Base-by-base conservation (phyloP, 23 tunicate genomes). In the Trididemnum miniatum region DNA sequence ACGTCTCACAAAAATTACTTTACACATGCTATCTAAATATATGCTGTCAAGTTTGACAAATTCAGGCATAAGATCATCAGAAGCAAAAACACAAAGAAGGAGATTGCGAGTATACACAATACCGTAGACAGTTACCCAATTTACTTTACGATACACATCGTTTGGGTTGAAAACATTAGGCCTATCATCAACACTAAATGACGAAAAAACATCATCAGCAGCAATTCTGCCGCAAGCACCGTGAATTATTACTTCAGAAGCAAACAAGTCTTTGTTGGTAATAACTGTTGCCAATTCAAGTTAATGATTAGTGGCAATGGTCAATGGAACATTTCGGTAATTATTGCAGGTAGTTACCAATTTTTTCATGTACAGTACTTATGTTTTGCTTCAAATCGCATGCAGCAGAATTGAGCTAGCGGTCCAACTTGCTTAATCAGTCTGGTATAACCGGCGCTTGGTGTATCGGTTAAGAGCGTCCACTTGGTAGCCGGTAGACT, bases 371-470 rank as follows among this genome's bases (percentile, higher is more conserved):
- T 38, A 25, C 35, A 72, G 20, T 38, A 25, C 35, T 72, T 72
- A 35, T 72, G 78, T 72, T 72, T 72, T 35, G 51, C 49, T 34
- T 72, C 78, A 7, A 72, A 72, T 35, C 78, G 34, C 78, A 72
- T 72, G 26, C 78, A 72, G 34, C 50, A 34, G 25, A 34, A 72
- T 23, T 40, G 49, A 34, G 35, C 35, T 34, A 72, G 78, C 35
- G 78, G 78, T 1, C 51, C 78, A 72, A 72, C 26, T 72, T 72
- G 34, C 36, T 40, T 72, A 1, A 72, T 72, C 34, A 72, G 15
- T 15, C 9, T 15, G 12, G 54, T 7, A 44, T 44, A 44, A 44
- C n/a, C n/a, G n/a, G n/a, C n/a, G n/a, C n/a, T n/a, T n/a, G n/a
- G n/a, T n/a, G n/a, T n/a, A n/a, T n/a, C n/a, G n/a, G n/a, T n/a